A percentile compares a stretch with the other conserved stretches of the same genome.
Evolutionary conservation across 2,888 invertebrate genomes (phyloP).

Genomic region (Palloptera scutellata): DNA sequence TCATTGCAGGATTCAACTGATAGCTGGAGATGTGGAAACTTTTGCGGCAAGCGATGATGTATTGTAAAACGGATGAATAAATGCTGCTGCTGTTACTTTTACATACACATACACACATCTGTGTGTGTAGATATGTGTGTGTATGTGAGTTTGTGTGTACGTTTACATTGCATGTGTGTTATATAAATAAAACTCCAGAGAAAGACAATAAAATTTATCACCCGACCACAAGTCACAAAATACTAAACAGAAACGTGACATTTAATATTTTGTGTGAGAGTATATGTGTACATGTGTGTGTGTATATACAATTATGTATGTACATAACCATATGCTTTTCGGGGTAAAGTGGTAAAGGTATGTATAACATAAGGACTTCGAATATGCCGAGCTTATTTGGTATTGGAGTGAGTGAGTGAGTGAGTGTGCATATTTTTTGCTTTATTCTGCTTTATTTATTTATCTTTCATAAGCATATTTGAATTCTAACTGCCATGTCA

Average conservation of each 20-base stretch:
- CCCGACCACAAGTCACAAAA: conserved; percentile 49
- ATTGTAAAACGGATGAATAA: conserved; percentile 32
- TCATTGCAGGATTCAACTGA: conserved; percentile 53
- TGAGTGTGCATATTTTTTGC: too few relatives aligned
- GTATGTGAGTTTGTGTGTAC: conserved; percentile 5
- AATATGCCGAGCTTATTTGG: too few relatives aligned
- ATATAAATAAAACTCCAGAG: conserved; percentile 22
- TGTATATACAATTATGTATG: background rate
- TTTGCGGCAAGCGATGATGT: conserved; percentile 40
- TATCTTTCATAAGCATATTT: conserved; percentile 18
- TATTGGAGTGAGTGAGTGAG: too few relatives aligned
- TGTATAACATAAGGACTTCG: background rate
- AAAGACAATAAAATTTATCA: conserved; percentile 53
- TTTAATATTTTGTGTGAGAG: conserved; percentile 44
- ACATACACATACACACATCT: background rate
- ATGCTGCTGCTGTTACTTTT: background rate
- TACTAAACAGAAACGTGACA: conserved; percentile 48
- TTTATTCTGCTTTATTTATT: conserved; percentile 14
- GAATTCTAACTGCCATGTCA: conserved; percentile 16
- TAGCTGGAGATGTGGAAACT: conserved; percentile 39
- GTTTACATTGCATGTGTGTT: conserved; percentile 11
- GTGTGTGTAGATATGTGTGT: background rate
- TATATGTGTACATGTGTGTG: background rate
- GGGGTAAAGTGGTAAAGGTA: too few relatives aligned
- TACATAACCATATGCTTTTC: too few relatives aligned